Evolutionary conservation across 2,888 invertebrate species (phyloP), one percentile per base, ranked within the genome.

Genomic region (Hypomecis atomaria): DNA sequence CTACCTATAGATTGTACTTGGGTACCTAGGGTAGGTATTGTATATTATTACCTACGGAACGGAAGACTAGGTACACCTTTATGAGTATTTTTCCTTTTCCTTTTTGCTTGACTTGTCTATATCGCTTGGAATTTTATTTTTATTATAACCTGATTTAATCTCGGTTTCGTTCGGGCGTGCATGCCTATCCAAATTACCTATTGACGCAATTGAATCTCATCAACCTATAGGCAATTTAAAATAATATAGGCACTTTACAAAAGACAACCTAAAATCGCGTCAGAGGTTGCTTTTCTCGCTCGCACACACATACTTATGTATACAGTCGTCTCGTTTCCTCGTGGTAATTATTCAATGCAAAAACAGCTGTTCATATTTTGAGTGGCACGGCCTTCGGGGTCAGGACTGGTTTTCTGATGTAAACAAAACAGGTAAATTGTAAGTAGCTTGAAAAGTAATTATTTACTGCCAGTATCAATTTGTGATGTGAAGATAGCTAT

Each of bases 291-390:
- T 37, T 13, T 1, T 59, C 59, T 33, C 52, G 4, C 40, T 54
- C 52, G 42, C 42, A 42, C 56, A 11, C n/a, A 8, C 6, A 44
- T 33, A 43, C 9, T 36, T 10, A 4, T 36, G 9, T 36, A 11
- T 44, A 37, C 33, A 36, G 23, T 38, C 13, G 33, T 63, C 58
- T 49, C 49, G 33, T 37, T 63, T 38, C 38, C 10, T 34, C 54
- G n/a, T 50, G 44, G 9, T 57, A 60, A 59, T 59, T 55, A 55
- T 55, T 55, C 13, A 36, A 50, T 53, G 49, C 60, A 73, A 71
- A 70, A 71, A 73, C 71, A 73, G 71, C 71, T 71, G 73, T 70
- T 71, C 69, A 70, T 65, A 61, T 64, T 63, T 64, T 59, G 57
- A 62, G 58, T 63, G 58, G 53, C 56, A 13, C 33, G 59, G 60